Conservation (phyloP, 2,797 vertebrate genomes). For the Amniataba percoides region DNA sequence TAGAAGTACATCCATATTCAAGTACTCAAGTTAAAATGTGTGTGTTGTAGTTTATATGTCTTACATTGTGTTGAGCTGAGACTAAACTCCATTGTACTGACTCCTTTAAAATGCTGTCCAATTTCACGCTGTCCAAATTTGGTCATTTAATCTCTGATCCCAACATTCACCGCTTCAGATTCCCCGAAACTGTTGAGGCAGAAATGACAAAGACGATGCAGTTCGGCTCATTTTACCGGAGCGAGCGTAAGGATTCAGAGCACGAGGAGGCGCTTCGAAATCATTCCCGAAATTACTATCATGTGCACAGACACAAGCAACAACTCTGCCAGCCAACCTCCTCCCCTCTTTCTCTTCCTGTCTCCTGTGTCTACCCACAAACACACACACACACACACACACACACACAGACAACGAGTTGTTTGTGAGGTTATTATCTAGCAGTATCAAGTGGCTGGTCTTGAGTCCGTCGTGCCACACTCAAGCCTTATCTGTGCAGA, state of each 20-base stretch:
- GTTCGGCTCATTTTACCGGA: not conserved
- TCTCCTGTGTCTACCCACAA: constrained; percentile 16
- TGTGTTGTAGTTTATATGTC: not conserved
- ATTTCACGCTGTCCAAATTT: not conserved
- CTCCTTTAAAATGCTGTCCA: too few relatives aligned
- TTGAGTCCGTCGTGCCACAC: constrained; percentile 79
- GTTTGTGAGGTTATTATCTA: constrained; percentile 70
- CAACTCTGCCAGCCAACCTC: constrained; percentile 5
- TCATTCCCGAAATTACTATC: constrained; percentile 31
- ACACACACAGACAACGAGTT: constrained; percentile 39
- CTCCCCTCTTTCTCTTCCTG: constrained; percentile 10
- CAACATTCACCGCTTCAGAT: not conserved
- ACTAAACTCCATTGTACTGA: not conserved
- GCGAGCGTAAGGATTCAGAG: constrained; percentile 10
- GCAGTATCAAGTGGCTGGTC: constrained; percentile 69
- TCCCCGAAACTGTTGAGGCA: not conserved
- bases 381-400: constrained; percentile 27
- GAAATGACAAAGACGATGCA: constrained; percentile 2
- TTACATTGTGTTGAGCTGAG: not conserved
- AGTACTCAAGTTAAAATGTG: not conserved
- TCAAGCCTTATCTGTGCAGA: constrained; percentile 78
- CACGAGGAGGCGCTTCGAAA: constrained; percentile 14
- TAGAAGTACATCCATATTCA: not conserved
- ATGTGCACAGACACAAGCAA: constrained; percentile 35
- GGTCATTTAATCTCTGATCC: not conserved